phyloP scores from a whole-genome alignment of 23 tunicate genomes.

The Trididemnum miniatum region DNA sequence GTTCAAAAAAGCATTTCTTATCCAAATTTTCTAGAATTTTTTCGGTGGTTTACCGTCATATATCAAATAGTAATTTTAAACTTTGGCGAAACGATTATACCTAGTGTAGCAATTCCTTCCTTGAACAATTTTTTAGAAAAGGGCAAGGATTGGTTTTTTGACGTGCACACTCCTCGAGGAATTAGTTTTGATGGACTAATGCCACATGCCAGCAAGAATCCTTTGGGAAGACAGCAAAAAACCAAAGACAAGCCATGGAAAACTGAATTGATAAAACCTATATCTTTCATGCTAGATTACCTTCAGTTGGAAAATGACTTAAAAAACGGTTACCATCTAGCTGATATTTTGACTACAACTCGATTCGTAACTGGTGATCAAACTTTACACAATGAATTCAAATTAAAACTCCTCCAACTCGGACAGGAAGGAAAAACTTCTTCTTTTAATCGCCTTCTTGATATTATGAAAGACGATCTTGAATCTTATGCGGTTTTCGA shows the following conservation, averaged over 20 bases:
- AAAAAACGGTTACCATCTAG: conserved; percentile 33
- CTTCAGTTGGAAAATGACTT: conserved; percentile 20
- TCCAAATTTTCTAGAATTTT: conserved; percentile 40
- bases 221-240: conserved; percentile 41
- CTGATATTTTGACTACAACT: conserved; percentile 27
- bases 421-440: background rate
- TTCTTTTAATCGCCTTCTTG: background rate
- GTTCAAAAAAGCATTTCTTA: conserved; percentile 22
- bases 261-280: conserved; percentile 64
- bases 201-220: conserved; percentile 58
- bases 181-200: conserved; percentile 64
- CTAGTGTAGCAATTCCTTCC: conserved; percentile 38
- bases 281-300: conserved; percentile 38
- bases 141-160: conserved; percentile 56
- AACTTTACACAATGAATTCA: conserved; percentile 15
- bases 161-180: conserved; percentile 60
- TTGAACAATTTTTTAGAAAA: conserved; percentile 21
- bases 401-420: background rate
- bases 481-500: conserved; percentile 23
- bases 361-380: conserved; percentile 35
- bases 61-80: conserved; percentile 45
- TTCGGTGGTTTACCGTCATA: conserved; percentile 68
- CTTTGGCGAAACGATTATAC: conserved; percentile 67
- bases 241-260: conserved; percentile 35
- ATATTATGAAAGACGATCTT: conserved; percentile 3